Evolutionary conservation across 2,797 vertebrate species (phyloP).

Genomic region (Periparus ater): DNA sequence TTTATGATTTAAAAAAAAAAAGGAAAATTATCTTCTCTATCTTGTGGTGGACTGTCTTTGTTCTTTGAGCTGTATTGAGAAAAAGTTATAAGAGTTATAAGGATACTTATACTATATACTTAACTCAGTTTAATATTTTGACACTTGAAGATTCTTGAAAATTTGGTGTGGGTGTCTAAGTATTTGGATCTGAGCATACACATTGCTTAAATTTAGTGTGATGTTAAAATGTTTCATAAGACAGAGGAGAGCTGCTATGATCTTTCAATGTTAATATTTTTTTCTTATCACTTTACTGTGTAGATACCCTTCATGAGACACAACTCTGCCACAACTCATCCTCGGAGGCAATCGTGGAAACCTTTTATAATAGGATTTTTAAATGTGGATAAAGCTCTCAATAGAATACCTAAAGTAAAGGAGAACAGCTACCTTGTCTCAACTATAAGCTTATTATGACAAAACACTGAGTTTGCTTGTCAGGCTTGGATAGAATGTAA

Average conservation of each 20-base stretch:
- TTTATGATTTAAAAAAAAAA: background rate
- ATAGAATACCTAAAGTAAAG: constrained; percentile 78
- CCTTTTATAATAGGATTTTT: constrained; percentile 80
- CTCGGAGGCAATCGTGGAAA: constrained; percentile 82
- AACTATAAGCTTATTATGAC: constrained; percentile 73
- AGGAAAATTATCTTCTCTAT: background rate
- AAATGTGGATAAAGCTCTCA: constrained; percentile 79
- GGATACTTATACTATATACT: background rate
- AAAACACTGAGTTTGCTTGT: constrained; percentile 75
- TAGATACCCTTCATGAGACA: constrained; percentile 84
- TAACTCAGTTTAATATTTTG: constrained; percentile 5
- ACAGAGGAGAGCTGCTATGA: constrained; percentile 76
- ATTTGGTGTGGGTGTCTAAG: background rate
- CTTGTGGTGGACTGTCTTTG: background rate
- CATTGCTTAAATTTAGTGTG: constrained; percentile 69
- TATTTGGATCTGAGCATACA: constrained; percentile 41
- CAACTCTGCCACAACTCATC: constrained; percentile 82
- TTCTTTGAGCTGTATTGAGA: constrained; percentile 6
- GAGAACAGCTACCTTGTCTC: constrained; percentile 77
- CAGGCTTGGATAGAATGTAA: constrained; percentile 78
- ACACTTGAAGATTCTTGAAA: background rate
- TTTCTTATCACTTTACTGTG: constrained; percentile 86
- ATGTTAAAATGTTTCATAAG: constrained; percentile 79
- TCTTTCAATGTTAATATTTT: constrained; percentile 81
- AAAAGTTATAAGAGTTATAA: background rate